phyloP scores from a whole-genome alignment of 2,797 vertebrate species.

The Mormyrops attenuatus region DNA sequence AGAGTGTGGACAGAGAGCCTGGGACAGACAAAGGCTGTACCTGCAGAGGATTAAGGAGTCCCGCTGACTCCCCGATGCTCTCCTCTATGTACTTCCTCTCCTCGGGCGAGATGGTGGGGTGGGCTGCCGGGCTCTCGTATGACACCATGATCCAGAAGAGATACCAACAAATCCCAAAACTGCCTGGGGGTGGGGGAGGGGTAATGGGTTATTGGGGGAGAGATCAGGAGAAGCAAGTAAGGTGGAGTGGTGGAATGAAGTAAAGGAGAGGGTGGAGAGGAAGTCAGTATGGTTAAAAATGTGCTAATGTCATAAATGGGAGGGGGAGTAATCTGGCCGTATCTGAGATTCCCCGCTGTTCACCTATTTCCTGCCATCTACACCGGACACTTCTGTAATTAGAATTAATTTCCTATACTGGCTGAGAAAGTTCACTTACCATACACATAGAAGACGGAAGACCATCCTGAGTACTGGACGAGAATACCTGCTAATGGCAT shows the following conservation, averaged over 20 bases:
- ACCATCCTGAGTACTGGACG: slow-evolving; percentile 88
- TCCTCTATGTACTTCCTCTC: slow-evolving; percentile 85
- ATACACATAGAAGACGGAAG: slow-evolving; percentile 90
- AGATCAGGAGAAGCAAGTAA: background rate
- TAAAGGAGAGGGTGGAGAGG: background rate
- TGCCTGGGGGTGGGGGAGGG: slow-evolving; percentile 55
- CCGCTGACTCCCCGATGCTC: slow-evolving; percentile 73
- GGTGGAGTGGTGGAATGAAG: background rate
- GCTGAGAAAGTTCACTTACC: slow-evolving; percentile 57
- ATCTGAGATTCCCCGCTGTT: background rate
- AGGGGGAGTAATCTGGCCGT: background rate
- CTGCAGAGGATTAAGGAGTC: slow-evolving; percentile 63
- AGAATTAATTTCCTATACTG: background rate
- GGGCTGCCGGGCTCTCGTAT: slow-evolving; percentile 80
- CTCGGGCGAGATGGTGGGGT: slow-evolving; percentile 82
- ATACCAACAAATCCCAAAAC: slow-evolving; percentile 82
- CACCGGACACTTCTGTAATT: background rate
- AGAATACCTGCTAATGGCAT: slow-evolving; percentile 87
- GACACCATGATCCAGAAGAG: slow-evolving; percentile 87
- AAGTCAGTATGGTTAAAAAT: background rate
- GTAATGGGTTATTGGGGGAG: background rate
- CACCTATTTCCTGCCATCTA: background rate
- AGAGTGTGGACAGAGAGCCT: background rate
- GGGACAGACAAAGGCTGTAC: slow-evolving; percentile 43
- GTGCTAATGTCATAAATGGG: background rate